These are phyloP conservation scores for Hydropotes inermis DNA, from an alignment of 2,113 vertebrate genomes.

Conservation along the genomic window DNA sequence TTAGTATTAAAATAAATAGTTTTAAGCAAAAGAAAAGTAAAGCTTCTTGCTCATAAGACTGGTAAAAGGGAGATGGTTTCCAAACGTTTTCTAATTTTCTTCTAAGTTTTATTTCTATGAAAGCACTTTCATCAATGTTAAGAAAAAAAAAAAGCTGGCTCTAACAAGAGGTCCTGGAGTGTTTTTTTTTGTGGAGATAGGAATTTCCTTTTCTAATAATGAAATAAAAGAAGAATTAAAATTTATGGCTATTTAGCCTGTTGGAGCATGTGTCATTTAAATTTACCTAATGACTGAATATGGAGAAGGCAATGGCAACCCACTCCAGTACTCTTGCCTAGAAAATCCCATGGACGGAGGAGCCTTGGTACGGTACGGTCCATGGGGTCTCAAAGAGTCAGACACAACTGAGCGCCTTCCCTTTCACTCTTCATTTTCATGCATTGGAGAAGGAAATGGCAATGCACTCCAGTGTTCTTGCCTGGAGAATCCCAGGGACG, in stretches of 20 bases:
- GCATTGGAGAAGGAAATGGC: neutral
- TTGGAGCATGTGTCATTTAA: neutral
- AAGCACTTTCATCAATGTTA: neutral
- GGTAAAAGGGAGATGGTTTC: neutral
- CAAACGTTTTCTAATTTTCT: neutral
- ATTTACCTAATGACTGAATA: neutral
- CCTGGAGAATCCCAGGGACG: neutral
- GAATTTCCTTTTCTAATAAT: neutral
- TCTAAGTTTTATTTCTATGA: conserved; percentile 5
- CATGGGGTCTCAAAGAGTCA: neutral
- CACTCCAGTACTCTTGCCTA: neutral
- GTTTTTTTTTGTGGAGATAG: neutral
- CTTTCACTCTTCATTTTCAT: neutral
- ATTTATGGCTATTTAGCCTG: neutral
- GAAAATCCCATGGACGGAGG: neutral
- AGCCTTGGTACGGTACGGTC: neutral
- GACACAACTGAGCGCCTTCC: neutral
- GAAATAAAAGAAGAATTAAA: neutral
- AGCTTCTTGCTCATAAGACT: neutral
- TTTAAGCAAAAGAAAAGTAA: neutral
- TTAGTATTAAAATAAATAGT: neutral
- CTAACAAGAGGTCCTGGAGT: neutral
- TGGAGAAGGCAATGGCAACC: neutral
- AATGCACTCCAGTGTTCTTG: neutral
- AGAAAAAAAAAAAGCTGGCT: neutral